phyloP scores from a whole-genome alignment of 1,140 invertebrate genomes.

The Drosophila bocki region DNA sequence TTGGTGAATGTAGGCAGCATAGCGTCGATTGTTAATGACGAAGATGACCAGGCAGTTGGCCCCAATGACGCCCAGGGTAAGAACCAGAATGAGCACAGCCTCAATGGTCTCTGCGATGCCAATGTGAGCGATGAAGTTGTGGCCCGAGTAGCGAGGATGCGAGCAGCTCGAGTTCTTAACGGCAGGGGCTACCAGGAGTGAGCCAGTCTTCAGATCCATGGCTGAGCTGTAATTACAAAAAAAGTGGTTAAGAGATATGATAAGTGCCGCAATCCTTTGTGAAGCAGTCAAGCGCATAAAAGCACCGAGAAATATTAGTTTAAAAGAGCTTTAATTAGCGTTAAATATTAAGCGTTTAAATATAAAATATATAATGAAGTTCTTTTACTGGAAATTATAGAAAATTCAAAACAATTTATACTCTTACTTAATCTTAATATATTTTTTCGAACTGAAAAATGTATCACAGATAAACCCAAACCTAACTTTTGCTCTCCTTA shows the following conservation, averaged over 20 bases:
- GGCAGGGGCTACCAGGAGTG: conserved; percentile 90
- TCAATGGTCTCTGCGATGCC: conserved; percentile 90
- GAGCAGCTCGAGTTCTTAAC: conserved; percentile 93
- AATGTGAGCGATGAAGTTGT: conserved; percentile 87
- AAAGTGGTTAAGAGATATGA: not conserved
- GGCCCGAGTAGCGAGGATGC: conserved; percentile 87
- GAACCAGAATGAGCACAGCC: conserved; percentile 90
- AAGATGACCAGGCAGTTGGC: conserved; percentile 93
- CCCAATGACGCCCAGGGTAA: conserved; percentile 91
- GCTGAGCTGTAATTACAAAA: conserved; percentile 49
- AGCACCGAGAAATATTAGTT: not conserved
- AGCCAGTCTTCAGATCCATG: conserved; percentile 85
- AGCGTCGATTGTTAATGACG: conserved; percentile 92
- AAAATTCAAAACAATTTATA: not conserved
- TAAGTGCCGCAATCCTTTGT: conserved; percentile 2
- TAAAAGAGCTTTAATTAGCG: not conserved
- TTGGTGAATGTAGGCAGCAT: conserved; percentile 93
- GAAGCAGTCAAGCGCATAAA: not conserved
- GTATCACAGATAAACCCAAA: not conserved
- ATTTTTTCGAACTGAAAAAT: not conserved
- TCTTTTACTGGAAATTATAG: not conserved
- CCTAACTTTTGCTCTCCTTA: not conserved
- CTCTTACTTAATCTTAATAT: not conserved
- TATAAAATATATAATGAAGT: no score
- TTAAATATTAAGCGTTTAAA: not conserved